These are phyloP conservation scores for Peucedramus taeniatus DNA, from an alignment of 2,113 vertebrate species.

Conservation along the genomic window DNA sequence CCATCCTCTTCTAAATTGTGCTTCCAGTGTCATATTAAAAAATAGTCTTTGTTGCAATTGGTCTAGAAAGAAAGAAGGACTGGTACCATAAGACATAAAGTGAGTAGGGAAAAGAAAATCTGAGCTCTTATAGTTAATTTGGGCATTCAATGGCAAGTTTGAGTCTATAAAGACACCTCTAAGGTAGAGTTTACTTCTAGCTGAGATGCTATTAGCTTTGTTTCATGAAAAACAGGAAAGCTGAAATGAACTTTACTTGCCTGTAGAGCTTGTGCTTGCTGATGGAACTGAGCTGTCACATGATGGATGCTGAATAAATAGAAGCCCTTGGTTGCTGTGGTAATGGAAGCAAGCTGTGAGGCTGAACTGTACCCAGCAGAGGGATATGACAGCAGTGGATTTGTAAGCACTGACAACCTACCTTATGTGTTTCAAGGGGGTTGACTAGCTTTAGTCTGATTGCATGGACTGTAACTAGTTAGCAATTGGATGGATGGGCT, in stretches of 20 bases:
- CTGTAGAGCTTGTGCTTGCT: neutral
- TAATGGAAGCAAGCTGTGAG: neutral
- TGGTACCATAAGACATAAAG: neutral
- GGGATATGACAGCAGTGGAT: neutral
- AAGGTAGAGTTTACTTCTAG: neutral
- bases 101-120: neutral
- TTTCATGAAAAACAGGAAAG: neutral
- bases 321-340: neutral
- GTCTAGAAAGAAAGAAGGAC: neutral
- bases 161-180: neutral
- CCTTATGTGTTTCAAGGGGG: neutral
- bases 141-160: neutral
- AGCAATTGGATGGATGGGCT: neutral
- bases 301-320: neutral
- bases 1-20: neutral
- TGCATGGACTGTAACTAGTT: neutral
- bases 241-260: neutral
- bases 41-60: neutral
- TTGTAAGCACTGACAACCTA: neutral
- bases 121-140: neutral
- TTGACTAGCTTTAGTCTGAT: neutral
- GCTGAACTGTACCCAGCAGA: neutral
- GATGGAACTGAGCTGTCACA: neutral
- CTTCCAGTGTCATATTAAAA: neutral
- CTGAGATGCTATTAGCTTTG: neutral